Evolutionary conservation across 2,888 invertebrate genomes (phyloP), one percentile per base, ranked within the genome.

Genomic region (Aphidius colemani): DNA sequence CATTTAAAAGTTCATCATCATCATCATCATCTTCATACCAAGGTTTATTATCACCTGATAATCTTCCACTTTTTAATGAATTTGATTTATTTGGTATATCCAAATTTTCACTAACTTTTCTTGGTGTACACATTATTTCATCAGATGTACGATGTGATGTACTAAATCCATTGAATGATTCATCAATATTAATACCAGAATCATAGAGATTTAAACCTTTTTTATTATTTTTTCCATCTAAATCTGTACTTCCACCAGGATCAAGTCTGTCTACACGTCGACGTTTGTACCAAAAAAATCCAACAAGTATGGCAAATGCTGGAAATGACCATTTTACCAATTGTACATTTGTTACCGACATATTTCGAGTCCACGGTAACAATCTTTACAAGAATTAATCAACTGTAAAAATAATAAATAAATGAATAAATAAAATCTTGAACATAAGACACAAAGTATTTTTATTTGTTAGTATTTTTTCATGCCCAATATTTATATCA

Each of bases 231-330:
- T 69, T 66, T 48, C 64, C 66, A 62, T 66, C 66, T 59, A 66
- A 46, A 67, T 67, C 69, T 66, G 61, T 59, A 13, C 56, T 85
- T 85, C 89, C 89, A 77, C 90, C 90, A 71, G 89, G 89, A 88
- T 91, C 90, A 89, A 87, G 88, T 87, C 86, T 87, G 81, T 87
- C 87, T 79, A 86, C 88, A 83, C 88, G 87, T 85, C 90, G 91
- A 85, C 90, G 90, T 85, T 88, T 90, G 88, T 90, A 91, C 93
- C 92, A 93, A 81, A 89, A 88, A 82, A 92, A 88, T 75, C 91
- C 91, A 83, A 93, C 85, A 77, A 92, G 85, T 77, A 92, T 86
- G 76, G 90, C 92, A 85, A 92, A 87, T 76, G 91, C 90, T 80
- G 93, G 92, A 75, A 93, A 86, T 76, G 89, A 90, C 88, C 91